Evolutionary conservation across 2,797 vertebrate genomes (phyloP), one percentile per base, ranked within the genome.

Genomic region (Crocodylus rhombifer): DNA sequence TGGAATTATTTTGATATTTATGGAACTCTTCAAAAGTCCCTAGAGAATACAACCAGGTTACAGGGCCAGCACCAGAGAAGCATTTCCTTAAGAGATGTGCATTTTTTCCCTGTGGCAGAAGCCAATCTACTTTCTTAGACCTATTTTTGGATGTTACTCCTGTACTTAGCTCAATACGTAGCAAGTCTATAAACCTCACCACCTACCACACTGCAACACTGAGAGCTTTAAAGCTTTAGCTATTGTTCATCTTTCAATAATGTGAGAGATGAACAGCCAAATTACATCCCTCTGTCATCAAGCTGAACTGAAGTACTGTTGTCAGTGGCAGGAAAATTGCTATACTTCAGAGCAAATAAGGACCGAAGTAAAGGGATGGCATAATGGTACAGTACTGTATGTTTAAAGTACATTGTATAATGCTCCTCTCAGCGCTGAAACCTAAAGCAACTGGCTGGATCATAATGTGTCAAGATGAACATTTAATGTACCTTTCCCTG

Each of bases 321-420:
- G 91, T 93, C 87, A 89, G 81, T 93, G 86, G 90, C 82, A 96
- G 76, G 89, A 95, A 96, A 97, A 96, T 94, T 91, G 94, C 88
- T 92, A n/a, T 30, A 74, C 95, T 97, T 97, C 71, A 82, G 80
- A 79, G 76, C 78, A 95, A 94, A 94, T 67, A 93, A 89, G 87
- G 86, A 82, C 28, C 87, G 63, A 87, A 94, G 69, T 81, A 94
- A 94, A 92, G 92, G 92, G 86, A 84, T 90, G 62, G 61, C 60
- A 81, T 5, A 80, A 93, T 61, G 77, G 87, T 36, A 89, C 13
- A 74, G 10, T 16, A 12, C 23, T 86, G 73, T 71, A 73, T 20
- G 62, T 91, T 93, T 94, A 88, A 96, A 95, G 91, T 36, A 64
- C 9, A 63, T 75, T 77, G 42, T 7, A 4, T 33, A 93, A 91